Conservation (phyloP, 2,797 vertebrate species). For the Chelon labrosus region DNA sequence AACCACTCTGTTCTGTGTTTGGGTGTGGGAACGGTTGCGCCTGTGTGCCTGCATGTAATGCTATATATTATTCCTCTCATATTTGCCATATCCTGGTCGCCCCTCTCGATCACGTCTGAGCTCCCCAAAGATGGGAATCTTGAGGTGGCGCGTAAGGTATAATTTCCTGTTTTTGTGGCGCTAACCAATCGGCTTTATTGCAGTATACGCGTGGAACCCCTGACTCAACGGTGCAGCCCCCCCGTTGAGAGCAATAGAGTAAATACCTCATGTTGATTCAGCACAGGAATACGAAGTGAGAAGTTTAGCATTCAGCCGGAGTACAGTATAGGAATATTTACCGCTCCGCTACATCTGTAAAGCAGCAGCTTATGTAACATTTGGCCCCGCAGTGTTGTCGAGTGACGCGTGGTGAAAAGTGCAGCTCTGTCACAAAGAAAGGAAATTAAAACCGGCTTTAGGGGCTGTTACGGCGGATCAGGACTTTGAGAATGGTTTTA, state of each 20-base stretch:
- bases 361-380: constrained; percentile 63
- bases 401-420: constrained; percentile 42
- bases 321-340: constrained; percentile 47
- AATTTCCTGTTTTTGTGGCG: constrained; percentile 35
- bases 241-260: constrained; percentile 12
- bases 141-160: constrained; percentile 17
- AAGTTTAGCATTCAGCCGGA: constrained; percentile 40
- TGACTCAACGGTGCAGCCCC: constrained; percentile 28
- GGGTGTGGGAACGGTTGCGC: constrained; percentile 2
- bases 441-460: constrained; percentile 59
- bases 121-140: not conserved
- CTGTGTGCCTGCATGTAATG: constrained; percentile 6
- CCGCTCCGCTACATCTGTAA: constrained; percentile 59
- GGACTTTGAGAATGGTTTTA: constrained; percentile 49
- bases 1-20: constrained; percentile 6
- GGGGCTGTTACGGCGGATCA: constrained; percentile 43
- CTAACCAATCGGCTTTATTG: constrained; percentile 23
- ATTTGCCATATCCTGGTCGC: not conserved
- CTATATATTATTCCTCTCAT: constrained; percentile 14
- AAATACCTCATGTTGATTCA: constrained; percentile 29
- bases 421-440: constrained; percentile 30
- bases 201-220: constrained; percentile 16
- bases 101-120: not conserved
- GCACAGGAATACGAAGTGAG: constrained; percentile 38
- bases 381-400: constrained; percentile 32